A percentile compares a stretch with the other conserved stretches of the same genome.
Conservation (phyloP, 1,140 invertebrate genomes). For the Drosophila chauvacae region DNA sequence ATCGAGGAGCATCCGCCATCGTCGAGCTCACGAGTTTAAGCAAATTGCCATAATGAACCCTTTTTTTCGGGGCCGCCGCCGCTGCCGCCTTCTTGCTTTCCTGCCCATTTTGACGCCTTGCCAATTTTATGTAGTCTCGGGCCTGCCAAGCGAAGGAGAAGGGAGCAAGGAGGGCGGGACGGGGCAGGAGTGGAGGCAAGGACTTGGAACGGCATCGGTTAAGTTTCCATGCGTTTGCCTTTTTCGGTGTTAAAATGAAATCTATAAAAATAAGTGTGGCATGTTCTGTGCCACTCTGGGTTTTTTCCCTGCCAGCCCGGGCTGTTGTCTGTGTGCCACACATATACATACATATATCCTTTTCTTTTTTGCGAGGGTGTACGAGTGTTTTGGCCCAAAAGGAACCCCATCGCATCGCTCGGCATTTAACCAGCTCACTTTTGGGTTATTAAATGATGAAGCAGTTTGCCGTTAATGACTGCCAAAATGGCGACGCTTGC, state of each 20-base stretch:
- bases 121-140: constrained; percentile 78
- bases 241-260: constrained; percentile 83
- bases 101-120: constrained; percentile 72
- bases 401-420: constrained; percentile 51
- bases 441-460: constrained; percentile 84
- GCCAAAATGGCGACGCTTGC: constrained; percentile 74
- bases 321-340: constrained; percentile 58
- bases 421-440: constrained; percentile 83
- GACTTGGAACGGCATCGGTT: constrained; percentile 36
- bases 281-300: constrained; percentile 73
- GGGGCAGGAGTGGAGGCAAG: constrained; percentile 10
- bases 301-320: constrained; percentile 36
- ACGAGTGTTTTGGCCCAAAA: constrained; percentile 41
- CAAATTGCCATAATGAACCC: constrained; percentile 83
- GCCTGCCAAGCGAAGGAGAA: constrained; percentile 65
- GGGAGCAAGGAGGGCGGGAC: background rate
- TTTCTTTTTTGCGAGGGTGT: constrained; percentile 20
- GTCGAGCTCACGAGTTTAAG: constrained; percentile 69
- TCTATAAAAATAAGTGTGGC: constrained; percentile 83
- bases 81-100: constrained; percentile 37
- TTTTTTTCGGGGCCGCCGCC: constrained; percentile 54
- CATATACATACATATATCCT: background rate
- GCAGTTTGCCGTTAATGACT: constrained; percentile 83
- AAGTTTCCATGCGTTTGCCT: constrained; percentile 79
- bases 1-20: constrained; percentile 10